phyloP scores from a whole-genome alignment of 2,888 invertebrate species.

The Athripsodes cinereus region DNA sequence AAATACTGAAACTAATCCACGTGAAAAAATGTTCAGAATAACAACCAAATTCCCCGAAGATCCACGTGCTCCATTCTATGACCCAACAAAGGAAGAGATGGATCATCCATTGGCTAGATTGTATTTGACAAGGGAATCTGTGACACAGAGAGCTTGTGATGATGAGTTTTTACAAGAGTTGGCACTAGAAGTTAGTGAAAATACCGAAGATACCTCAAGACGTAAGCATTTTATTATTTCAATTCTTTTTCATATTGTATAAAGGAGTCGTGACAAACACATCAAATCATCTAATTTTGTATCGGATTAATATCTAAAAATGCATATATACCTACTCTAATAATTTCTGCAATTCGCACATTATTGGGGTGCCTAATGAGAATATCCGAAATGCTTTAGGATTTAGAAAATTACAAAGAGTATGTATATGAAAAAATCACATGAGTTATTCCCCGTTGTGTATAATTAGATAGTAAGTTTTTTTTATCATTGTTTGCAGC shows the following conservation, averaged over 20 bases:
- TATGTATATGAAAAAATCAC: too few species aligned
- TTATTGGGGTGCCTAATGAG: too few species aligned
- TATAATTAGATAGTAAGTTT: too few species aligned
- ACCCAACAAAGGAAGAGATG: constrained; percentile 61
- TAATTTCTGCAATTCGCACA: too few species aligned
- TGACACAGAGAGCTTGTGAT: constrained; percentile 70
- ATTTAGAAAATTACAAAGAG: too few species aligned
- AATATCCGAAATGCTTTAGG: too few species aligned
- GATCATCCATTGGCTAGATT: constrained; percentile 74
- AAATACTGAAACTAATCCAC: constrained; percentile 68
- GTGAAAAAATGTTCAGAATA: constrained; percentile 81
- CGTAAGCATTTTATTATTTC: constrained; percentile 51
- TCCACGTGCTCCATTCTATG: constrained; percentile 88
- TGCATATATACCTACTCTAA: too few species aligned
- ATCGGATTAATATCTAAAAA: too few species aligned
- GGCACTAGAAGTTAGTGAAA: constrained; percentile 58
- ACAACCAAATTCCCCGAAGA: constrained; percentile 89
- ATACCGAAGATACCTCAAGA: constrained; percentile 59
- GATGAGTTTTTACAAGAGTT: constrained; percentile 55
- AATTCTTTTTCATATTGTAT: too few species aligned
- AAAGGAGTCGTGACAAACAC: background rate
- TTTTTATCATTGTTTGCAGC: too few species aligned
- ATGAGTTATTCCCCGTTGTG: too few species aligned
- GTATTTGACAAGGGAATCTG: constrained; percentile 66
- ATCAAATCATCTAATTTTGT: background rate